phyloP scores from a whole-genome alignment of 2,888 invertebrate genomes.

The Sepiola atlantica region DNA sequence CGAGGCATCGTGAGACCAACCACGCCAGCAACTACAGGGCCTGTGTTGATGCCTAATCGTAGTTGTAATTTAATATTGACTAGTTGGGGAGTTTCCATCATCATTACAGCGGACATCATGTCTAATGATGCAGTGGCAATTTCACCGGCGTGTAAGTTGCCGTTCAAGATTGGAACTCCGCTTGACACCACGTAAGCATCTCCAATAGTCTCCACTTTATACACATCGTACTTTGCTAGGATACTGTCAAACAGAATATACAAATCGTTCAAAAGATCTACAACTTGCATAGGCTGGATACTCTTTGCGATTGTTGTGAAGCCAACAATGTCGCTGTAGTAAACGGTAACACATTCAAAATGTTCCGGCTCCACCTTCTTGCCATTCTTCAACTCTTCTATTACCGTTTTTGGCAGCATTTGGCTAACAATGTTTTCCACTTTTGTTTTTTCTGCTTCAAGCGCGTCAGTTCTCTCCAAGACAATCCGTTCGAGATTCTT shows the following conservation, averaged over 20 bases:
- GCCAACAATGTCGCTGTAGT: constrained; percentile 69
- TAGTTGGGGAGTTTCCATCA: constrained; percentile 48
- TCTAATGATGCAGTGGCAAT: constrained; percentile 61
- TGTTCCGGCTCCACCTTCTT: constrained; percentile 61
- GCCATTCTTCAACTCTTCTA: constrained; percentile 65
- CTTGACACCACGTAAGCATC: constrained; percentile 65
- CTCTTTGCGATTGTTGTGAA: constrained; percentile 65
- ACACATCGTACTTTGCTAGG: constrained; percentile 65
- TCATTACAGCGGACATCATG: constrained; percentile 57
- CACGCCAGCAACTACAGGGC: constrained; percentile 59
- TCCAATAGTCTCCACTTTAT: constrained; percentile 66
- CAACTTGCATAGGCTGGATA: constrained; percentile 65
- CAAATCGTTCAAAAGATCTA: constrained; percentile 65
- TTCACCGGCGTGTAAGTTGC: constrained; percentile 61
- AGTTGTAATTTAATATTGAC: constrained; percentile 52
- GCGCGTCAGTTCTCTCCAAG: constrained; percentile 61
- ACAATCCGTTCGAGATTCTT: constrained; percentile 66
- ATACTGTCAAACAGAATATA: constrained; percentile 67
- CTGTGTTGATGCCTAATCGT: constrained; percentile 60
- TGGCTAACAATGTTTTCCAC: constrained; percentile 67
- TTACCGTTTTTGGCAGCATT: constrained; percentile 68
- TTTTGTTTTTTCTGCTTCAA: constrained; percentile 66
- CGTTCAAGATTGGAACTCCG: constrained; percentile 62
- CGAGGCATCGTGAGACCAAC: constrained; percentile 61
- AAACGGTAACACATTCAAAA: constrained; percentile 66